Evolutionary conservation across 2,113 vertebrate species (phyloP).

Genomic region (Pao palembangensis): DNA sequence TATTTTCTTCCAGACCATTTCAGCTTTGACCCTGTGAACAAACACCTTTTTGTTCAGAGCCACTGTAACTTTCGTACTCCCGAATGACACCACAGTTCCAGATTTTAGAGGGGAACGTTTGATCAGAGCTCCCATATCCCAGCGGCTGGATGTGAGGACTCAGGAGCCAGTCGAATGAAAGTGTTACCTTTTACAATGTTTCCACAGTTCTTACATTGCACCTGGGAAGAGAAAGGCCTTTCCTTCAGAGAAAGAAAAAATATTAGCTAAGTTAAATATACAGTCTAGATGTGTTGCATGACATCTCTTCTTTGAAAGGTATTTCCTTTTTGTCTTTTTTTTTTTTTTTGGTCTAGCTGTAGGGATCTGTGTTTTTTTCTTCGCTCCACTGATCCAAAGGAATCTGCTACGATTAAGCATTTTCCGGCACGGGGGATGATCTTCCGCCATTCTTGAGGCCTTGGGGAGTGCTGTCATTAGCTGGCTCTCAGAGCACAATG

Average conservation of each 20-base stretch:
- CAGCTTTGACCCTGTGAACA: slow-evolving; percentile 64
- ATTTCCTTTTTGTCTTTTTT: slow-evolving; percentile 17
- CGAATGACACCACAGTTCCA: slow-evolving; percentile 54
- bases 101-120: slow-evolving; percentile 45
- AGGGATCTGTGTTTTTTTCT: slow-evolving; percentile 30
- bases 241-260: slow-evolving; percentile 12
- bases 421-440: slow-evolving; percentile 63
- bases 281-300: slow-evolving; percentile 22
- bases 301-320: slow-evolving; percentile 24
- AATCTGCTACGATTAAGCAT: slow-evolving; percentile 63
- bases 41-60: slow-evolving; percentile 52
- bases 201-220: slow-evolving; percentile 25
- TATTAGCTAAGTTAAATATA: not conserved
- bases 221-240: not conserved
- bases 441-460: slow-evolving; percentile 65
- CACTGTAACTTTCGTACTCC: slow-evolving; percentile 51
- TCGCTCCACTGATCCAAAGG: slow-evolving; percentile 61
- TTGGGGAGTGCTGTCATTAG: slow-evolving; percentile 78
- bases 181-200: slow-evolving; percentile 22
- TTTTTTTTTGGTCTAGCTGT: slow-evolving; percentile 17
- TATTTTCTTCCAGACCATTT: slow-evolving; percentile 59
- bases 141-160: slow-evolving; percentile 40
- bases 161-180: slow-evolving; percentile 46
- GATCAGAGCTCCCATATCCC: slow-evolving; percentile 31
- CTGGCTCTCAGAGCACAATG: slow-evolving; percentile 76